Conservation (phyloP, 92 coral and sea anemone species). For the Porites evermanni region DNA sequence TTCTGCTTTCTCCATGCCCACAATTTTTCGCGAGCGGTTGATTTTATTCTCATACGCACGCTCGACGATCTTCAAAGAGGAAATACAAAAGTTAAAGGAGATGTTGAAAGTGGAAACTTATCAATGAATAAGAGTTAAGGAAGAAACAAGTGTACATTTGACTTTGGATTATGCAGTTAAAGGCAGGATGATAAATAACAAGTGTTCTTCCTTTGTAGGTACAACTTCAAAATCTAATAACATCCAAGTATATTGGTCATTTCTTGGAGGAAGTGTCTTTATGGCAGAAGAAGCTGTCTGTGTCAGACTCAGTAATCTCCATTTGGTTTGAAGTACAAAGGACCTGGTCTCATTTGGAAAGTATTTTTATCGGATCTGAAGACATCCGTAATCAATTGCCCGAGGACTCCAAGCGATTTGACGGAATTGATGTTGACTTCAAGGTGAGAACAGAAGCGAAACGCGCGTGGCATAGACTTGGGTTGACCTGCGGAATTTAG, state of each 20-base stretch:
- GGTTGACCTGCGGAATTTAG: too few species aligned
- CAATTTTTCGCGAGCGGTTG: too few species aligned
- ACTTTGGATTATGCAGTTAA: not conserved
- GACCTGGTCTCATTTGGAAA: constrained; percentile 99
- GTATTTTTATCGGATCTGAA: constrained; percentile 98
- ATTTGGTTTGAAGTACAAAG: constrained; percentile 99
- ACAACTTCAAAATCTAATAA: constrained; percentile 98
- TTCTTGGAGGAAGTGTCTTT: constrained; percentile 97
- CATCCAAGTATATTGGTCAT: constrained; percentile 98
- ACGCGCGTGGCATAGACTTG: too few species aligned
- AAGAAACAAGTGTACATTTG: too few species aligned
- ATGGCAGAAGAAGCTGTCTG: constrained; percentile 98
- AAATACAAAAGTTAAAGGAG: too few species aligned
- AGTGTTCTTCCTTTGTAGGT: constrained; percentile 52
- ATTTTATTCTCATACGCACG: too few species aligned
- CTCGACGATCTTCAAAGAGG: too few species aligned
- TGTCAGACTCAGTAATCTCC: constrained; percentile 93
- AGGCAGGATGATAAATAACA: not conserved
- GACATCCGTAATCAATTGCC: constrained; percentile 98
- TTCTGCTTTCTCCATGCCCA: too few species aligned
- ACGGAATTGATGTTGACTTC: constrained; percentile 95
- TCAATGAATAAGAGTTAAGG: too few species aligned
- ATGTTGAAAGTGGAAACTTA: too few species aligned
- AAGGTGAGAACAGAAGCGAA: constrained; percentile 62
- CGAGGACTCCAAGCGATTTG: constrained; percentile 97